These are phyloP conservation scores for Enteromius argenteus DNA, from an alignment of 2,797 vertebrate genomes.

Conservation along the genomic window DNA sequence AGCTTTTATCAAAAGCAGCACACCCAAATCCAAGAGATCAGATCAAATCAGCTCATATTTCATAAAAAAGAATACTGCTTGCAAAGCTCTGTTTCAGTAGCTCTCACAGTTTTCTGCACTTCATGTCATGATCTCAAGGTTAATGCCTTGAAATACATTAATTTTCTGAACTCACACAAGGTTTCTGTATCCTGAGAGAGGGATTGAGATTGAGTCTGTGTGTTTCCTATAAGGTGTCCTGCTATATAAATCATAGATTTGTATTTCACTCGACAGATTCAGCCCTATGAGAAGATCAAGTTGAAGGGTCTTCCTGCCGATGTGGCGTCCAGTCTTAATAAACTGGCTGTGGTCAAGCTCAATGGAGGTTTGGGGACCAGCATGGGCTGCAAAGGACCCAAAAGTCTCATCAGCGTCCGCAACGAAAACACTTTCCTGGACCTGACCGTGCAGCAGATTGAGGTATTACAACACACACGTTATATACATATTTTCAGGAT, in stretches of 20 bases:
- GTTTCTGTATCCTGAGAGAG: background rate
- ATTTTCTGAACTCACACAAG: background rate
- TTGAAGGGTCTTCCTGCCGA: conserved; percentile 86
- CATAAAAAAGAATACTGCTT: background rate
- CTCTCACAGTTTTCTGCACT: background rate
- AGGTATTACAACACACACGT: conserved; percentile 75
- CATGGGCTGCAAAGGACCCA: conserved; percentile 98
- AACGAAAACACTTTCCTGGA: conserved; percentile 99
- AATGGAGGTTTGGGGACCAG: conserved; percentile 97
- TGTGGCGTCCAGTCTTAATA: conserved; percentile 90
- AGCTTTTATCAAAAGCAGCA: background rate
- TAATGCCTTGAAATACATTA: background rate
- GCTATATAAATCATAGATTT: background rate
- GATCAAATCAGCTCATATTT: background rate
- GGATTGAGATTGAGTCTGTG: background rate
- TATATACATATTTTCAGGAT: too few relatives aligned
- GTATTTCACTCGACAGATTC: conserved; percentile 79
- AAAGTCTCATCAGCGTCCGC: conserved; percentile 96
- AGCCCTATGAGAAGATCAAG: conserved; percentile 94
- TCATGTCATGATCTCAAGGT: background rate
- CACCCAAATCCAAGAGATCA: background rate
- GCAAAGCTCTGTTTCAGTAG: background rate
- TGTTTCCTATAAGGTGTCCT: background rate
- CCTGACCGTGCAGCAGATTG: conserved; percentile 96
- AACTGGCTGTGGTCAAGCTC: conserved; percentile 95